These are phyloP conservation scores for Mirounga angustirostris DNA, from an alignment of 2,113 vertebrate genomes.

Conservation along the genomic window DNA sequence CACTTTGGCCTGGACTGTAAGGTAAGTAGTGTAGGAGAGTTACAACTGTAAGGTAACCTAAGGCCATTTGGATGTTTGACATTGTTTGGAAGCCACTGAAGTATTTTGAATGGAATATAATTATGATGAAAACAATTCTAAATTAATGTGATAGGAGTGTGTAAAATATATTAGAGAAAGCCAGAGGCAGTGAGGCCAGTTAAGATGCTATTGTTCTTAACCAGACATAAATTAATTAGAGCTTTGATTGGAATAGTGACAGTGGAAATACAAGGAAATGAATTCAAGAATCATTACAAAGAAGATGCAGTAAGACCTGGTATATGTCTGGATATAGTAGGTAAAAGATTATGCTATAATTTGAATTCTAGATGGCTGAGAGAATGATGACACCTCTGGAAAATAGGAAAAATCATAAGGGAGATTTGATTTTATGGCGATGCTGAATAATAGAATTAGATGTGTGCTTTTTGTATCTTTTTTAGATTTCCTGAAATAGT, in stretches of 20 bases:
- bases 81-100: constrained; percentile 8
- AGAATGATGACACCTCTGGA: neutral
- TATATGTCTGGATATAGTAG: neutral
- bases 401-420: constrained; percentile 12
- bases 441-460: neutral
- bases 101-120: constrained; percentile 36
- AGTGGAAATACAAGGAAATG: neutral
- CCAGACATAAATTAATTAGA: neutral
- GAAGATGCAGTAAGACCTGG: neutral
- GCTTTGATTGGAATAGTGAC: neutral
- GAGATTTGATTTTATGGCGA: constrained; percentile 36
- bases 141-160: neutral
- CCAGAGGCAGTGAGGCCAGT: neutral
- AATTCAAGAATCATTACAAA: constrained; percentile 23
- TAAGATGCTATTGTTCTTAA: constrained; percentile 33
- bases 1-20: neutral
- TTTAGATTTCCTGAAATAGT: constrained; percentile 58
- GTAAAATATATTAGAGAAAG: constrained; percentile 2
- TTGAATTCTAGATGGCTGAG: neutral
- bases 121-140: constrained; percentile 12
- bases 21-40: neutral
- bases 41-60: neutral
- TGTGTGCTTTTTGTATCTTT: neutral
- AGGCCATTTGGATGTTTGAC: neutral
- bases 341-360: neutral